phyloP scores from a whole-genome alignment of 1,140 invertebrate genomes.

The Temnothorax nylanderi region DNA sequence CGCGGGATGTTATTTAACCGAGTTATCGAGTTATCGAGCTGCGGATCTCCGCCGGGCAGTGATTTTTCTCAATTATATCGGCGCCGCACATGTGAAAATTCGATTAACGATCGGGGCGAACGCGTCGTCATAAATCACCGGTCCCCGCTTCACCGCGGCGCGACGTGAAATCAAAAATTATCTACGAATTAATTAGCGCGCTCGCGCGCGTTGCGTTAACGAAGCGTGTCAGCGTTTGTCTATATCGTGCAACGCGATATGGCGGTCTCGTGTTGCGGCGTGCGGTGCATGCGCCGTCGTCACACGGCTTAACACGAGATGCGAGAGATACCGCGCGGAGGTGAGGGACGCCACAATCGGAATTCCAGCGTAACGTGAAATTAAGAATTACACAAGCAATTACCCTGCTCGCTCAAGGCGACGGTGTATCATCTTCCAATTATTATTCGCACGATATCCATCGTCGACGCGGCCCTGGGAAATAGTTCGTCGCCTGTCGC shows the following conservation, averaged over 20 bases:
- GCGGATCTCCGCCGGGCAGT: background rate
- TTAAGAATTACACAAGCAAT: constrained; percentile 85
- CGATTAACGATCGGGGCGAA: constrained; percentile 55
- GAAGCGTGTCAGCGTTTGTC: constrained; percentile 80
- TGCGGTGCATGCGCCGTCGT: constrained; percentile 43
- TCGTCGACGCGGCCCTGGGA: constrained; percentile 16
- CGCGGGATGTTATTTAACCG: constrained; percentile 42
- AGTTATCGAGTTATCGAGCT: constrained; percentile 37
- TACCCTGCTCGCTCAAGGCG: constrained; percentile 80
- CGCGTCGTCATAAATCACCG: constrained; percentile 57
- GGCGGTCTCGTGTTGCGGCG: constrained; percentile 27
- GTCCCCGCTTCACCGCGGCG: constrained; percentile 1
- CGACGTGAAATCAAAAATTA: constrained; percentile 68
- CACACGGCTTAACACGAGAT: constrained; percentile 73
- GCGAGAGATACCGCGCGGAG: constrained; percentile 70
- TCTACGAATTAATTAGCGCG: constrained; percentile 79
- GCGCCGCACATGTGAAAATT: constrained; percentile 41
- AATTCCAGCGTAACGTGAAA: constrained; percentile 84
- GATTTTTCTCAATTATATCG: constrained; percentile 12
- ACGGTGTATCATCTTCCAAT: constrained; percentile 84
- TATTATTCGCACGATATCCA: constrained; percentile 79
- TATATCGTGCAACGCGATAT: constrained; percentile 70
- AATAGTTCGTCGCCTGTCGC: constrained; percentile 27
- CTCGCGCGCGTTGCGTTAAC: constrained; percentile 71
- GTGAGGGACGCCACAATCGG: constrained; percentile 74